phyloP scores from a whole-genome alignment of 2,113 vertebrate species.

The rabbit (Oryctolagus cuniculus) region mOryCun1.1 NC_091441.1:89069001-89069500 shows the following conservation, averaged over 20 bases:
- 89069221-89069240: not conserved
- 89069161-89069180: slow-evolving; percentile 3
- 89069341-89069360: slow-evolving; percentile 25
- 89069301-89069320: slow-evolving; percentile 39
- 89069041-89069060: slow-evolving; percentile 77
- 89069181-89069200: slow-evolving; percentile 36
- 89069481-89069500: not conserved
- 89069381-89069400: slow-evolving; percentile 1
- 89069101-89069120: slow-evolving; percentile 73
- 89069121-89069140: slow-evolving; percentile 60
- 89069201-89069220: not conserved
- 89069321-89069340: not conserved
- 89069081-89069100: slow-evolving; percentile 71
- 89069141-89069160: slow-evolving; percentile 62
- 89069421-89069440: slow-evolving; percentile 42
- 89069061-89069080: slow-evolving; percentile 78
- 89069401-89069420: slow-evolving; percentile 41
- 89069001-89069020: slow-evolving; percentile 76
- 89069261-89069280: slow-evolving; percentile 58
- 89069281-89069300: slow-evolving; percentile 52
- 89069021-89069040: slow-evolving; percentile 76
- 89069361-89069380: slow-evolving; percentile 52
- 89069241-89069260: not conserved
- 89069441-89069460: not conserved
- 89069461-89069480: not conserved